These are phyloP conservation scores for Plestiodon gilberti DNA, from an alignment of 2,113 vertebrate species.

Conservation along the genomic window DNA sequence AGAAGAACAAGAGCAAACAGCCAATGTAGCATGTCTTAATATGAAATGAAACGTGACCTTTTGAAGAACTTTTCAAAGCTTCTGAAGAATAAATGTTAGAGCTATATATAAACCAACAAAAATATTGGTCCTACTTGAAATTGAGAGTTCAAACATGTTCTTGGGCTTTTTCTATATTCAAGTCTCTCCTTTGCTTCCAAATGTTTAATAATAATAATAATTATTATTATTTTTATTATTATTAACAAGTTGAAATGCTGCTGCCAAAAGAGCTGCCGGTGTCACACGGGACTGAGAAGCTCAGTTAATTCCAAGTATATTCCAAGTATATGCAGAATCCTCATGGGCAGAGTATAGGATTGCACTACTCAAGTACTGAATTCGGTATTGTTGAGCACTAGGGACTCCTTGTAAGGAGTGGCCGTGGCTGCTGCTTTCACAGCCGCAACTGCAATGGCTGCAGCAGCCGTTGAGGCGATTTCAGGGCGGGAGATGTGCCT, in stretches of 20 bases:
- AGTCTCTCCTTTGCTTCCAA: background rate
- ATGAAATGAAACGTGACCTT: conserved; percentile 63
- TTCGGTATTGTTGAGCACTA: too few species aligned
- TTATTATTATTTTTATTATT: too few species aligned
- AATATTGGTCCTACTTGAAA: conserved; percentile 23
- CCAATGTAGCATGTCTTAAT: conserved; percentile 34
- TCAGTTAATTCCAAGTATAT: rapidly evolving
- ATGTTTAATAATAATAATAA: too few species aligned
- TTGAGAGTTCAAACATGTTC: conserved; percentile 12
- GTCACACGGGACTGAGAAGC: background rate
- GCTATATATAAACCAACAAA: conserved; percentile 46
- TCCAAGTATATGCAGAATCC: background rate
- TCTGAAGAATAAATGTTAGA: conserved; percentile 45
- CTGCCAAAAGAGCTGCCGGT: background rate
- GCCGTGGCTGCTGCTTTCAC: too few species aligned
- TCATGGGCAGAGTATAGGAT: background rate
- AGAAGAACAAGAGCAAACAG: background rate
- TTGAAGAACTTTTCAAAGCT: conserved; percentile 30
- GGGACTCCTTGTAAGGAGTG: too few species aligned
- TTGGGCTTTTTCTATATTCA: background rate
- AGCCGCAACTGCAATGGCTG: too few species aligned
- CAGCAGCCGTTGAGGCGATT: too few species aligned
- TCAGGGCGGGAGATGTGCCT: too few species aligned
- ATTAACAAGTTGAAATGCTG: background rate
- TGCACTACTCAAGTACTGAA: background rate